These are phyloP conservation scores for Lomographa bimaculata DNA, from an alignment of 2,888 invertebrate species.

Conservation along the genomic window DNA sequence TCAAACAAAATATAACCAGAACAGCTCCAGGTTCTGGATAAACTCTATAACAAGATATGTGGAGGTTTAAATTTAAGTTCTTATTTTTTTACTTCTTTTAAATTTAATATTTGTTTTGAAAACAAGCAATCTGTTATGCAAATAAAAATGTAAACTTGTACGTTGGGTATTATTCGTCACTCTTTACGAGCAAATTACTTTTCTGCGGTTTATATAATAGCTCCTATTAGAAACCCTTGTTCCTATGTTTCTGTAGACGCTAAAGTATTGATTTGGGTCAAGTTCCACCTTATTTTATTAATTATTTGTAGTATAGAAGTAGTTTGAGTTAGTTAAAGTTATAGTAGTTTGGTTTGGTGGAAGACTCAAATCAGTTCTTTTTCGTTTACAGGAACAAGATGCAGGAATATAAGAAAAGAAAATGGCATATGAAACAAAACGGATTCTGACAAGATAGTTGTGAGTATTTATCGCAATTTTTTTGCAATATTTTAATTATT, in stretches of 20 bases:
- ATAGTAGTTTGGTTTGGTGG: constrained; percentile 52
- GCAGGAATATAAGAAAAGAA: constrained; percentile 26
- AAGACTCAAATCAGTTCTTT: constrained; percentile 66
- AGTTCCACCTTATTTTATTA: constrained; percentile 57
- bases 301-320: constrained; percentile 31
- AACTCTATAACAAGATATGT: no score
- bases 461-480: no score
- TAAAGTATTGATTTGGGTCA: constrained; percentile 71
- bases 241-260: constrained; percentile 32
- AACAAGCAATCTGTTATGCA: no score
- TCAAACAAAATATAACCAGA: no score
- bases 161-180: no score
- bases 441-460: neutral
- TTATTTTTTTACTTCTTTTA: constrained; percentile 1
- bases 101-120: no score
- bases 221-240: no score
- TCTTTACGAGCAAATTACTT: no score
- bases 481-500: no score
- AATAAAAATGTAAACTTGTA: no score
- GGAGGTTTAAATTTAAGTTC: constrained; percentile 9
- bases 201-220: no score
- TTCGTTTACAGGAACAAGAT: constrained; percentile 55
- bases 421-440: constrained; percentile 9
- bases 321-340: constrained; percentile 28
- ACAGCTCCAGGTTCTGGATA: no score